Conservation (phyloP, 2,797 vertebrate species). For the Ctenosaura bakeri region DNA sequence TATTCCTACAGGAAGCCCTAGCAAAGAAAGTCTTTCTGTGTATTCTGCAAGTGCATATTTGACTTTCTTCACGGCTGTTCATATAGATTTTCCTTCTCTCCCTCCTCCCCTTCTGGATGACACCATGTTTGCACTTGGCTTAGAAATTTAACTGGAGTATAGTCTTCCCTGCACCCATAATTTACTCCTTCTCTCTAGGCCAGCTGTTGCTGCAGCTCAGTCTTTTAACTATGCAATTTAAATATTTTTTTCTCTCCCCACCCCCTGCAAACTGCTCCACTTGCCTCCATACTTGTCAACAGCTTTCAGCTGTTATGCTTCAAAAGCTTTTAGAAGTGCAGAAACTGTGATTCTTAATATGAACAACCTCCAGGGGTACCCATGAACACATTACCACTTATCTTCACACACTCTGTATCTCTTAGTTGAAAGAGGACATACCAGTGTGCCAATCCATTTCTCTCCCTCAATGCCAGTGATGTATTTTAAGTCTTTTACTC, state of each 20-base stretch:
- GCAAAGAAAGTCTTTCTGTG: conserved; percentile 33
- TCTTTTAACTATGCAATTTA: conserved; percentile 12
- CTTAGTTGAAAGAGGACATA: background rate
- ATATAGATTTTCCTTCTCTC: conserved; percentile 61
- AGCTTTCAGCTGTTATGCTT: conserved; percentile 14
- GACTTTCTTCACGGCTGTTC: conserved; percentile 78
- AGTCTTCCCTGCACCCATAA: background rate
- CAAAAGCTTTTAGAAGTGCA: conserved; percentile 7
- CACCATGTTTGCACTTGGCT: conserved; percentile 30
- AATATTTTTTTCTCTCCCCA: background rate
- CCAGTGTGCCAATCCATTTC: background rate
- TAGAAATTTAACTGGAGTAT: background rate
- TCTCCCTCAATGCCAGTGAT: background rate
- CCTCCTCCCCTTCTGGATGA: conserved; percentile 8
- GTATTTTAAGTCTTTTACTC: too few species aligned
- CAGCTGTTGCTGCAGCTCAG: conserved; percentile 7
- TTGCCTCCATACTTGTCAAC: conserved; percentile 8
- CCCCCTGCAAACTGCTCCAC: background rate
- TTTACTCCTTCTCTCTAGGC: conserved; percentile 16
- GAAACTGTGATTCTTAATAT: background rate
- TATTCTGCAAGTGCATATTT: conserved; percentile 73
- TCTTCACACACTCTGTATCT: background rate
- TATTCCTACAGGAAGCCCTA: conserved; percentile 54
- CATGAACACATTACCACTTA: background rate
- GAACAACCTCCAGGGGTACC: background rate